Percentiles rank a stretch among this genome's conserved stretches.
These are phyloP conservation scores for Thymallus thymallus DNA, from an alignment of 2,113 vertebrate genomes.

Conservation along the genomic window DNA sequence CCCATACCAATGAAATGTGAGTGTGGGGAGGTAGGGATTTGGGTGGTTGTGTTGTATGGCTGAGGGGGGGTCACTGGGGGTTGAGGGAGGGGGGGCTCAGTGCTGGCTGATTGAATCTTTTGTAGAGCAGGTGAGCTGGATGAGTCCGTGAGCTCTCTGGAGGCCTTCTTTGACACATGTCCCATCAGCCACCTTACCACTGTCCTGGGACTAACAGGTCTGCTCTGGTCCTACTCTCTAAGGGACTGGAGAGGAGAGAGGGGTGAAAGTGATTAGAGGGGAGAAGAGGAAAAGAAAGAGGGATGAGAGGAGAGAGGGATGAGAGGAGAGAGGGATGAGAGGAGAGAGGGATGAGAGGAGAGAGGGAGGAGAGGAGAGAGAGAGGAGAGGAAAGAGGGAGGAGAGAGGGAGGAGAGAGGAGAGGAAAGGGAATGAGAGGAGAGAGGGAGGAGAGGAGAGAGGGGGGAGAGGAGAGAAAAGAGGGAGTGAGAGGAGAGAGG, in stretches of 20 bases:
- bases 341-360: slow-evolving; percentile 6
- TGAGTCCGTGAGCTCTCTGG: slow-evolving; percentile 77
- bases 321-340: no score
- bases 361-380: not conserved
- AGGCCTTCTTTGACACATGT: slow-evolving; percentile 84
- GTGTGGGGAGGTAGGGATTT: slow-evolving; percentile 79
- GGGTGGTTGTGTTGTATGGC: slow-evolving; percentile 84
- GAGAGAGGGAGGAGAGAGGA: not conserved
- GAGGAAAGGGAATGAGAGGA: no score
- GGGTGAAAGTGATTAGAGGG: not conserved
- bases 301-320: no score
- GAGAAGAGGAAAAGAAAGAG: slow-evolving; percentile 47
- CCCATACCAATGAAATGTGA: slow-evolving; percentile 37
- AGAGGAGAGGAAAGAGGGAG: no score
- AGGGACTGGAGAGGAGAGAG: slow-evolving; percentile 47
- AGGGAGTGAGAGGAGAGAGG: no score
- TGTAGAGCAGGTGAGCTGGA: slow-evolving; percentile 85
- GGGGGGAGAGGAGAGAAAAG: not conserved
- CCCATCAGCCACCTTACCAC: slow-evolving; percentile 78
- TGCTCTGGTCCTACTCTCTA: slow-evolving; percentile 79
- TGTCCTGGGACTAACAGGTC: slow-evolving; percentile 85
- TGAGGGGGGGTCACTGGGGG: slow-evolving; percentile 61
- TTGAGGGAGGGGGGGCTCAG: slow-evolving; percentile 64
- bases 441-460: not conserved
- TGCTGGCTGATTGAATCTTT: slow-evolving; percentile 88